Conservation (phyloP, 2,113 vertebrate genomes). For the Alces alces region DNA sequence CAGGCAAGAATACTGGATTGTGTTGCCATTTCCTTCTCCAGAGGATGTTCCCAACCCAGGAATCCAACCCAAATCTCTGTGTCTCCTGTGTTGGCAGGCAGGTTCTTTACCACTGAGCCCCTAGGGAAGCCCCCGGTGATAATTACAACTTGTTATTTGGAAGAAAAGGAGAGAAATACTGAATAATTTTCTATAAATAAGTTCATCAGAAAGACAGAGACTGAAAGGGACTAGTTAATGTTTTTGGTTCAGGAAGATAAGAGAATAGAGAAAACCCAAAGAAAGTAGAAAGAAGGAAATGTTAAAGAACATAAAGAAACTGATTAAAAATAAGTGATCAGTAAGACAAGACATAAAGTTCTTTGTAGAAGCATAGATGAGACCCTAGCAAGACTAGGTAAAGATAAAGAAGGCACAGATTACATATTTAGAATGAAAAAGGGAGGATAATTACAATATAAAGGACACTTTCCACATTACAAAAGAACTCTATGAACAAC, state of each 20-base stretch:
- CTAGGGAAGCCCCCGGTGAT: not conserved
- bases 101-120: not conserved
- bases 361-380: not conserved
- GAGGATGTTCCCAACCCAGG: not conserved
- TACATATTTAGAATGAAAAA: not conserved
- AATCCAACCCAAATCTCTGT: not conserved
- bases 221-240: not conserved
- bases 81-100: not conserved
- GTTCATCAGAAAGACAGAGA: not conserved
- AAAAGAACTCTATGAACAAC: not conserved
- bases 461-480: not conserved
- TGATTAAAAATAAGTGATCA: rapidly evolving
- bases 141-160: not conserved
- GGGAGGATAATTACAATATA: not conserved
- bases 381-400: not conserved
- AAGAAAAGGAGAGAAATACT: not conserved
- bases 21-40: not conserved
- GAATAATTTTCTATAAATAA: not conserved
- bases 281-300: not conserved
- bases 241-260: not conserved
- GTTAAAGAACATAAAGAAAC: not conserved
- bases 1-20: not conserved
- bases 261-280: not conserved
- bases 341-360: not conserved
- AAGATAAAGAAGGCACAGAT: not conserved